A percentile compares a stretch with the other conserved stretches of the same genome.
Conservation (phyloP, 2,113 vertebrate species). For the Cyphomyrus discorhynchus region DNA sequence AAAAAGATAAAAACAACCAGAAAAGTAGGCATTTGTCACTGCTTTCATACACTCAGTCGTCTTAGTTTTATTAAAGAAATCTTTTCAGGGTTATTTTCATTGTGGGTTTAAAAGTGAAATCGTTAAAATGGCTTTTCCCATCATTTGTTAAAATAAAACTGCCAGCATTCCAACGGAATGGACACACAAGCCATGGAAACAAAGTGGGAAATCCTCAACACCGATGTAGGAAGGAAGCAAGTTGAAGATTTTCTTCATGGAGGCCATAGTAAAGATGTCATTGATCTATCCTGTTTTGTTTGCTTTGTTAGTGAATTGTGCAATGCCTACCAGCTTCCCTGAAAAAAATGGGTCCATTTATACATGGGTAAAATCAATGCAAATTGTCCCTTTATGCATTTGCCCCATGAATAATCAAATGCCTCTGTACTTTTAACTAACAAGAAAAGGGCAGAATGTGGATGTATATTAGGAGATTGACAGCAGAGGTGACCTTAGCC, state of each 20-base stretch:
- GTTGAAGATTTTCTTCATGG: slow-evolving; percentile 51
- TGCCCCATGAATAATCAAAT: slow-evolving; percentile 62
- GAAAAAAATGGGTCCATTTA: slow-evolving; percentile 57
- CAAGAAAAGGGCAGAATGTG: slow-evolving; percentile 65
- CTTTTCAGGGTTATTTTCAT: slow-evolving; percentile 28
- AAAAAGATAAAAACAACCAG: slow-evolving; percentile 43
- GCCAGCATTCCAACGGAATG: slow-evolving; percentile 45
- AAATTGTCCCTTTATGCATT: slow-evolving; percentile 71
- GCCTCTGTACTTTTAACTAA: slow-evolving; percentile 63
- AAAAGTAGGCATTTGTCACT: slow-evolving; percentile 47
- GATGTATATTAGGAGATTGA: slow-evolving; percentile 59
- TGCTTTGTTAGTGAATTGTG: slow-evolving; percentile 46
- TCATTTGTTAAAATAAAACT: slow-evolving; percentile 42
- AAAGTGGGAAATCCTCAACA: slow-evolving; percentile 58
- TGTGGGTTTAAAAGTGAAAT: slow-evolving; percentile 49
- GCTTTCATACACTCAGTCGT: slow-evolving; percentile 42
- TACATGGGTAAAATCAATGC: slow-evolving; percentile 62
- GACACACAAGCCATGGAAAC: slow-evolving; percentile 29
- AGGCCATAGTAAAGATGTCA: slow-evolving; percentile 52
- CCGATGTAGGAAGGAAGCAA: slow-evolving; percentile 49
- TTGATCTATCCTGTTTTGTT: slow-evolving; percentile 57
- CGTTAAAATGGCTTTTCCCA: slow-evolving; percentile 51
- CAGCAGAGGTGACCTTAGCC: slow-evolving; percentile 61
- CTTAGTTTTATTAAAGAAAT: slow-evolving; percentile 46
- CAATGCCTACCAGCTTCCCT: slow-evolving; percentile 42